These are phyloP conservation scores for Pocillopora verrucosa DNA, from an alignment of 64 coral and sea anemone genomes.

Conservation along the genomic window DNA sequence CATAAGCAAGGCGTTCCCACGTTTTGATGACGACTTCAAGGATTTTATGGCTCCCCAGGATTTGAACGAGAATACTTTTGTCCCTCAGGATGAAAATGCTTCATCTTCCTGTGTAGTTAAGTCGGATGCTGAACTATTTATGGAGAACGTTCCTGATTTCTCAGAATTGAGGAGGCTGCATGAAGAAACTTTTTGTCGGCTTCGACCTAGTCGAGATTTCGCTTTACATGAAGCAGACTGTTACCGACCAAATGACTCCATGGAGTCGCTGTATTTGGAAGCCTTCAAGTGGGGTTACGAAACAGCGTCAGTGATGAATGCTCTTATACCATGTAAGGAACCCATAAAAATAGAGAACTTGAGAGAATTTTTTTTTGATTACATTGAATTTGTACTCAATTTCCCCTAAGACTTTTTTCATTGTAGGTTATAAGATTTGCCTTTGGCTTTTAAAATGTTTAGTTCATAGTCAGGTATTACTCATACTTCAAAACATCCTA, in stretches of 20 bases:
- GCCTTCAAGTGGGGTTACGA: constrained; percentile 69
- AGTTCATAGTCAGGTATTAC: too few species aligned
- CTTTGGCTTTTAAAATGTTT: too few species aligned
- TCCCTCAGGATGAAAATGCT: not conserved
- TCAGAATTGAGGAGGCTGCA: constrained; percentile 68
- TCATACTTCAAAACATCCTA: too few species aligned
- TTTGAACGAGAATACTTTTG: constrained; percentile 1
- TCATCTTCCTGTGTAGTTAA: not conserved
- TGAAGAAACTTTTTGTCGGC: constrained; percentile 41
- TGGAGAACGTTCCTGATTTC: constrained; percentile 44
- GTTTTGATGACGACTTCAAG: constrained; percentile 74
- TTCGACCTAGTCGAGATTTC: constrained; percentile 32
- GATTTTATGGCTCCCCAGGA: constrained; percentile 48
- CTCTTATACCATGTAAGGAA: constrained; percentile 5
- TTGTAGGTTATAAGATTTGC: not conserved
- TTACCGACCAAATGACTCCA: not conserved
- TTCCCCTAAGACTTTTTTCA: too few species aligned
- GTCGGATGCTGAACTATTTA: constrained; percentile 56
- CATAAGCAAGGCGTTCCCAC: constrained; percentile 68
- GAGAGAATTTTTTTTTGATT: not conserved
- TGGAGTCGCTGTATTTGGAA: constrained; percentile 32
- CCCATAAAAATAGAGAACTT: too few species aligned
- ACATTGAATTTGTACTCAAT: too few species aligned
- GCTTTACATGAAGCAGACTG: constrained; percentile 7
- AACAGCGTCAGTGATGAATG: constrained; percentile 47